Evolutionary conservation across 2,888 invertebrate genomes (phyloP).

Genomic region (Endomychus coccineus): DNA sequence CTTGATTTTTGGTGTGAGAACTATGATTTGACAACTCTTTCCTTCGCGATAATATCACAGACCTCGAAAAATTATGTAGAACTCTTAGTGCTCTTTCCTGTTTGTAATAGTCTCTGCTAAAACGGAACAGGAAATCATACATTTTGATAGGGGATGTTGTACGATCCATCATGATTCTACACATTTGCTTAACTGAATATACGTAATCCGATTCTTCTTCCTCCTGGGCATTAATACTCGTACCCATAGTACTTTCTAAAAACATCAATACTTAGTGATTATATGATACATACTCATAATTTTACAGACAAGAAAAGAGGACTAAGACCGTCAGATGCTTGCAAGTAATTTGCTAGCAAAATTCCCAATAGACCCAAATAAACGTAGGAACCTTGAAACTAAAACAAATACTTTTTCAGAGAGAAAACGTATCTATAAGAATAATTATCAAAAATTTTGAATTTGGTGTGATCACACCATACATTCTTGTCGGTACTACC

Average conservation of each 20-base stretch:
- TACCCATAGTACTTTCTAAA: slow-evolving; percentile 80
- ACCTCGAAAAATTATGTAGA: slow-evolving; percentile 49
- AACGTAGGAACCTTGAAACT: too few relatives aligned
- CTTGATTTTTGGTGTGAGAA: not conserved
- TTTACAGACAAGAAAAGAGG: too few relatives aligned
- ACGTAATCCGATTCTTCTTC: slow-evolving; percentile 63
- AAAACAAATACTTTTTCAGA: too few relatives aligned
- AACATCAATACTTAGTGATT: not conserved
- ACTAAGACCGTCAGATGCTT: too few relatives aligned
- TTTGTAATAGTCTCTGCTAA: slow-evolving; percentile 51
- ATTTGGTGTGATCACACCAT: too few relatives aligned
- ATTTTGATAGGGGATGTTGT: slow-evolving; percentile 41
- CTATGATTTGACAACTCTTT: too few relatives aligned
- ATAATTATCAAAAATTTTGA: too few relatives aligned
- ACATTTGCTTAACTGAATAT: slow-evolving; percentile 55
- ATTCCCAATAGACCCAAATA: not conserved
- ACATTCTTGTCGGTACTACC: too few relatives aligned
- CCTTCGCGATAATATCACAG: slow-evolving; percentile 50
- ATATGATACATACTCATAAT: too few relatives aligned
- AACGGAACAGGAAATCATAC: slow-evolving; percentile 44
- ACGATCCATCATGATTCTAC: slow-evolving; percentile 31
- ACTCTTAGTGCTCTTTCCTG: slow-evolving; percentile 46
- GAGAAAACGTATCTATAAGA: too few relatives aligned
- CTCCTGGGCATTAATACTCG: slow-evolving; percentile 62
- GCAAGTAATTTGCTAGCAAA: too few relatives aligned